phyloP scores from a whole-genome alignment of 2,113 vertebrate genomes.

The Sapayoa aenigma region DNA sequence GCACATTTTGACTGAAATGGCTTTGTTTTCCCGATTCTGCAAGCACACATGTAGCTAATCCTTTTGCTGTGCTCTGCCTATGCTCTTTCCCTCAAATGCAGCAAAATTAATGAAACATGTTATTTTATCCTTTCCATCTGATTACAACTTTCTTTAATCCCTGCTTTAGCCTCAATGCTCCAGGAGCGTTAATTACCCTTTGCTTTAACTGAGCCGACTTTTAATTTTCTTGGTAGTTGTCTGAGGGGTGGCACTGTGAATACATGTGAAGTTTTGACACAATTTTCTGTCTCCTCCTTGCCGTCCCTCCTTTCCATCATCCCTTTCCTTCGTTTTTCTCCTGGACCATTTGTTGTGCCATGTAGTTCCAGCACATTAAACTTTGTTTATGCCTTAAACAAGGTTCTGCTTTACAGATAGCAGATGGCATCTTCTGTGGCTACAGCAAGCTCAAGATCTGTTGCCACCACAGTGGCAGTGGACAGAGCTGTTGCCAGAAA shows the following conservation, averaged over 20 bases:
- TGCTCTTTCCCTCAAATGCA: slow-evolving; percentile 27
- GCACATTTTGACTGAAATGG: slow-evolving; percentile 68
- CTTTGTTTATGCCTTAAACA: not conserved
- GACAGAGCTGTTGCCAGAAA: not conserved
- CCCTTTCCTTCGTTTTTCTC: not conserved
- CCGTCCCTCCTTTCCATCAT: not conserved
- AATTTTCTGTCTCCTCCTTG: not conserved
- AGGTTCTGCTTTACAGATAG: not conserved
- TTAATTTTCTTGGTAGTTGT: not conserved
- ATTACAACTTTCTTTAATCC: slow-evolving; percentile 12
- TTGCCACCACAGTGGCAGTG: not conserved
- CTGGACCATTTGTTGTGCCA: not conserved
- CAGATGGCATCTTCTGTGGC: not conserved
- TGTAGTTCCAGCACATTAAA: not conserved
- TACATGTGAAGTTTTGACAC: not conserved
- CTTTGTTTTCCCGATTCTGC: slow-evolving; percentile 70
- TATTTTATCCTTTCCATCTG: slow-evolving; percentile 47
- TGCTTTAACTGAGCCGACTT: not conserved
- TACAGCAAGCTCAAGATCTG: not conserved
- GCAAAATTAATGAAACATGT: slow-evolving; percentile 25
- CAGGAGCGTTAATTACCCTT: slow-evolving; percentile 12
- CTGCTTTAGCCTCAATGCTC: slow-evolving; percentile 24
- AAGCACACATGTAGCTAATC: slow-evolving; percentile 40
- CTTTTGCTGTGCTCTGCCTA: slow-evolving; percentile 19
- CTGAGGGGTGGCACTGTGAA: not conserved